phyloP scores from a whole-genome alignment of 2,113 vertebrate species.

The Myanophis thanlyinensis region DNA sequence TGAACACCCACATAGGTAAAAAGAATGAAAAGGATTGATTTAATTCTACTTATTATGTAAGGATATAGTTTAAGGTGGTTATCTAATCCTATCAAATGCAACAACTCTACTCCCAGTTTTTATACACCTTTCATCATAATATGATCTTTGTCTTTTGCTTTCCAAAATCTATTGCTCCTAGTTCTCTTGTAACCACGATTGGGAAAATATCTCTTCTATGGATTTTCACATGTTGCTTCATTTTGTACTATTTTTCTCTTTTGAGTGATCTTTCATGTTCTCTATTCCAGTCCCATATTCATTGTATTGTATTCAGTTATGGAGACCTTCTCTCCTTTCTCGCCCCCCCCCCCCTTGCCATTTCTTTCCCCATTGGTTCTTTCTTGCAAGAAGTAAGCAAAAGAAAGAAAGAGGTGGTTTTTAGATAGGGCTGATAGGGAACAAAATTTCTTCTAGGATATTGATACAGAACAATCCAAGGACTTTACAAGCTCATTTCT shows the following conservation, averaged over 20 bases:
- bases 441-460: neutral
- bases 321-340: neutral
- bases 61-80: neutral
- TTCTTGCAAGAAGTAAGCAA: neutral
- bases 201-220: neutral
- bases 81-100: neutral
- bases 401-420: neutral
- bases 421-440: neutral
- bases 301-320: neutral
- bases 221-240: too few species aligned
- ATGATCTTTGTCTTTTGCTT: neutral
- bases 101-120: neutral
- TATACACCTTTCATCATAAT: neutral
- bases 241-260: neutral
- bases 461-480: neutral
- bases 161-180: neutral
- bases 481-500: neutral
- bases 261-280: neutral
- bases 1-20: neutral
- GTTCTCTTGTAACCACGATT: neutral
- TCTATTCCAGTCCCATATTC: neutral
- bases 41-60: neutral
- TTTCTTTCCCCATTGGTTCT: neutral
- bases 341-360: neutral
- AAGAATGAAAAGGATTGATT: neutral